These are phyloP conservation scores for Lemur catta DNA, from an alignment of 2,797 vertebrate genomes.

Conservation along the genomic window DNA sequence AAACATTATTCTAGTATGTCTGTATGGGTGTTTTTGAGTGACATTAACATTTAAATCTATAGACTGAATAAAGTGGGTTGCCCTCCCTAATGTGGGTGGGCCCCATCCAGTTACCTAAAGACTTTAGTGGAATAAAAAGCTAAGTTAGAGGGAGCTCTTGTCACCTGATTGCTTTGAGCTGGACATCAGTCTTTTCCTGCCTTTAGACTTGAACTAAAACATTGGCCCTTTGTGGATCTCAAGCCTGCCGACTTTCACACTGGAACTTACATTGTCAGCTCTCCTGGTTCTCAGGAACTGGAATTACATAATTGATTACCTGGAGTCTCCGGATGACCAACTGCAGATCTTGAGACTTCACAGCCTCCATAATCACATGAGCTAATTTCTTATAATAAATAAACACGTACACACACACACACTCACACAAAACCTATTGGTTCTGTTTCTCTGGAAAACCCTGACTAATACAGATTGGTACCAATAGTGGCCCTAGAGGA, in stretches of 20 bases:
- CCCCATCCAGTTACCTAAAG: not conserved
- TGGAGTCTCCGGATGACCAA: not conserved
- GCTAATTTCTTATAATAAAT: not conserved
- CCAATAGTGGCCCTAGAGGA: not conserved
- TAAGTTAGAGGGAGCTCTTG: not conserved
- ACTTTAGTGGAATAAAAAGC: not conserved
- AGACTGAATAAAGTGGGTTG: no score
- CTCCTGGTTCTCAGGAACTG: not conserved
- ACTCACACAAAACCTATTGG: not conserved
- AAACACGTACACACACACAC: not conserved
- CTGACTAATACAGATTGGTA: not conserved
- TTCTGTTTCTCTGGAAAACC: not conserved
- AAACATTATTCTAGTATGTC: not conserved
- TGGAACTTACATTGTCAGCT: not conserved
- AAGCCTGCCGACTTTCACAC: not conserved
- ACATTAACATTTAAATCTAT: not conserved
- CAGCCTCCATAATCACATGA: not conserved
- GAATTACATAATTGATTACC: not conserved
- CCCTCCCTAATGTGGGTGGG: no score
- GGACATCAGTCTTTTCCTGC: not conserved
- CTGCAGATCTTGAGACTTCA: not conserved
- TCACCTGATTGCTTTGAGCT: not conserved
- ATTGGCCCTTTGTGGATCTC: not conserved
- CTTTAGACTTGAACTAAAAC: not conserved
- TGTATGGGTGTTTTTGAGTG: not conserved